phyloP scores from a whole-genome alignment of 2,797 vertebrate species.

The Petrocephalus schoutedeni region DNA sequence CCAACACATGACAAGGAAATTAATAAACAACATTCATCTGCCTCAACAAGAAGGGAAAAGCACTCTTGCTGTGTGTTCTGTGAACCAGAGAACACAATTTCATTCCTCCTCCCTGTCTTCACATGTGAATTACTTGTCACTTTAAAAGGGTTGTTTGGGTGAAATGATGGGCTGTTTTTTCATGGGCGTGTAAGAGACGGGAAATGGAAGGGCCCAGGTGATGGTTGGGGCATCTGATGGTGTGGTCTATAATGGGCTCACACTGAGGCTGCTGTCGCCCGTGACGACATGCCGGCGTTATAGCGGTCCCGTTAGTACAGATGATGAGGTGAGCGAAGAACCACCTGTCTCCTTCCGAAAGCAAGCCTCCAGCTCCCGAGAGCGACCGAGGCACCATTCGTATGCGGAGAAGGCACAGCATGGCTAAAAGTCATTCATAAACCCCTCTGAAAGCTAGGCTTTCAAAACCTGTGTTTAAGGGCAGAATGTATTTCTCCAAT shows the following conservation, averaged over 20 bases:
- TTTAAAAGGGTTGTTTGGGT: conserved; percentile 46
- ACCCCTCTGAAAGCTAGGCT: neutral
- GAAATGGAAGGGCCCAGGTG: conserved; percentile 31
- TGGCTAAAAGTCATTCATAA: neutral
- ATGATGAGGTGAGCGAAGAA: conserved; percentile 12
- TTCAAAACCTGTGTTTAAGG: neutral
- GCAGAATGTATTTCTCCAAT: neutral
- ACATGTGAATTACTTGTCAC: conserved; percentile 44
- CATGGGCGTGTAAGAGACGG: conserved; percentile 28
- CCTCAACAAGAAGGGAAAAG: conserved; percentile 25
- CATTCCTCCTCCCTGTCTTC: conserved; percentile 34
- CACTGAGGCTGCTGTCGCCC: conserved; percentile 26
- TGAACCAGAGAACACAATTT: conserved; percentile 28
- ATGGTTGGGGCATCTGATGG: conserved; percentile 34
- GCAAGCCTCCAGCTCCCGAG: neutral
- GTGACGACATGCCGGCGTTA: conserved; percentile 25
- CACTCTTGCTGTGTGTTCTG: conserved; percentile 31
- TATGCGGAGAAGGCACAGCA: neutral
- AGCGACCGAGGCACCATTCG: neutral
- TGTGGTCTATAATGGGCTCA: conserved; percentile 35
- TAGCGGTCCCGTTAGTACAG: conserved; percentile 15
- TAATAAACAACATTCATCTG: conserved; percentile 41
- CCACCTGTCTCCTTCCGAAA: conserved; percentile 14
- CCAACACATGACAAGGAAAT: conserved; percentile 23
- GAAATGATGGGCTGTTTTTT: conserved; percentile 40